These are phyloP conservation scores for Lagenorhynchus albirostris DNA, from an alignment of 2,113 vertebrate species.

Conservation along the genomic window DNA sequence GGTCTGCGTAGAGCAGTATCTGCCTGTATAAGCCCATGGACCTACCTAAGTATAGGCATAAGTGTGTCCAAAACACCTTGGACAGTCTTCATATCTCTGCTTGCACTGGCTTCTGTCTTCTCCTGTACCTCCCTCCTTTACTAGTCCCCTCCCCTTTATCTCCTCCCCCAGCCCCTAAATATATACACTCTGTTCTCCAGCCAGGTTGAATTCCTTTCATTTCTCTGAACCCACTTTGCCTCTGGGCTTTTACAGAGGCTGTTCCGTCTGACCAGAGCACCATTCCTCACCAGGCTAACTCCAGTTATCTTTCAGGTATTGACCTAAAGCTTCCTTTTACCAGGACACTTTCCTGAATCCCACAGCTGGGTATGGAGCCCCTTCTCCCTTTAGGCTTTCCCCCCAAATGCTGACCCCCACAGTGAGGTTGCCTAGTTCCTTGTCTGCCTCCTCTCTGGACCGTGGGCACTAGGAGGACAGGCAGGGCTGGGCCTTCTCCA, in stretches of 20 bases:
- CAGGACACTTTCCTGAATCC: background rate
- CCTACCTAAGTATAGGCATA: background rate
- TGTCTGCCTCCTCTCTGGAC: background rate
- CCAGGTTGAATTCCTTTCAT: background rate
- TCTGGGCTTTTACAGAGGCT: background rate
- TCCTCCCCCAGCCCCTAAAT: background rate
- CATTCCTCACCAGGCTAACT: background rate
- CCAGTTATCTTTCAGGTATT: background rate
- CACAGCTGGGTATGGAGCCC: background rate
- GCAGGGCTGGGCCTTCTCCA: background rate
- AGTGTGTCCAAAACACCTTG: background rate
- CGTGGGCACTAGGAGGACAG: background rate
- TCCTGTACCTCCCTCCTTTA: background rate
- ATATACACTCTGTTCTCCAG: background rate
- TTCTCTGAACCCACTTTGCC: background rate
- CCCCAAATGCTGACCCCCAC: background rate
- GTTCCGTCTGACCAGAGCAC: background rate
- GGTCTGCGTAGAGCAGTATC: background rate
- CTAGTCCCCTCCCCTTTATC: background rate
- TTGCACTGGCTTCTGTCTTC: background rate
- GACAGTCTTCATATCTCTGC: background rate
- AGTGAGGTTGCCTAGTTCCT: background rate
- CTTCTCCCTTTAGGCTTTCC: background rate
- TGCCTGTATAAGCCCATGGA: too few relatives aligned
- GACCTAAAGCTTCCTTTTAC: background rate